Conservation (phyloP, 2,113 vertebrate species). For the Camarhynchus parvulus region DNA sequence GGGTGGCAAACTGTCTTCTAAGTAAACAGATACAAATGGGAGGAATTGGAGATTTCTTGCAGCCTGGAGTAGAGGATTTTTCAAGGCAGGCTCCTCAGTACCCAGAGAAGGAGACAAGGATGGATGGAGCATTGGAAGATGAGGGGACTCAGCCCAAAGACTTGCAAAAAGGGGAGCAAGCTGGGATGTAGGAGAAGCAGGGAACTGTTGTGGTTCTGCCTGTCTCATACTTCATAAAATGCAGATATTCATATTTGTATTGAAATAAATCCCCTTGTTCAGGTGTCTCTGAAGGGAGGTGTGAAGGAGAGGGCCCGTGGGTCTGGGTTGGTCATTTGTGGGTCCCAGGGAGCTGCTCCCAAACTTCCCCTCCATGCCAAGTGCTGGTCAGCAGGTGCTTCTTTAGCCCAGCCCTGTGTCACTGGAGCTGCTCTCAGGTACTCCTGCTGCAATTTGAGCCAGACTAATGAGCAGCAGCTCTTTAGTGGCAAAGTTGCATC, state of each 20-base stretch:
- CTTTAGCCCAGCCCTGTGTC: neutral
- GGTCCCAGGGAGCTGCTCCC: neutral
- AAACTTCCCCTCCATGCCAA: neutral
- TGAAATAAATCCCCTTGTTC: neutral
- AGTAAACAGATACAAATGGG: neutral
- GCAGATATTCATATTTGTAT: neutral
- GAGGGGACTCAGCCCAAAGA: neutral
- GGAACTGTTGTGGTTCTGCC: neutral
- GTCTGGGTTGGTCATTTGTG: fast-evolving
- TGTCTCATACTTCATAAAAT: neutral
- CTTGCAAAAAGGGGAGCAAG: neutral
- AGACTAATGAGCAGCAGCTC: neutral
- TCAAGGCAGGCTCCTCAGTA: neutral
- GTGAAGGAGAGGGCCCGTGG: fast-evolving
- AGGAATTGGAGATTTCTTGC: neutral
- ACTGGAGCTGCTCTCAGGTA: fast-evolving
- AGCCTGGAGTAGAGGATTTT: neutral
- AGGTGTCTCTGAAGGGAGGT: neutral
- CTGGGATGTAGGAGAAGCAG: neutral
- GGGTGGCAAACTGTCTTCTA: neutral
- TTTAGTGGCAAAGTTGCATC: neutral
- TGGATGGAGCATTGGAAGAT: neutral
- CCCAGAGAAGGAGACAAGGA: fast-evolving
- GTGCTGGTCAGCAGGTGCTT: neutral
- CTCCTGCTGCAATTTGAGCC: neutral